phyloP scores from a whole-genome alignment of 2,113 vertebrate species.

The Urocitellus parryii region DNA sequence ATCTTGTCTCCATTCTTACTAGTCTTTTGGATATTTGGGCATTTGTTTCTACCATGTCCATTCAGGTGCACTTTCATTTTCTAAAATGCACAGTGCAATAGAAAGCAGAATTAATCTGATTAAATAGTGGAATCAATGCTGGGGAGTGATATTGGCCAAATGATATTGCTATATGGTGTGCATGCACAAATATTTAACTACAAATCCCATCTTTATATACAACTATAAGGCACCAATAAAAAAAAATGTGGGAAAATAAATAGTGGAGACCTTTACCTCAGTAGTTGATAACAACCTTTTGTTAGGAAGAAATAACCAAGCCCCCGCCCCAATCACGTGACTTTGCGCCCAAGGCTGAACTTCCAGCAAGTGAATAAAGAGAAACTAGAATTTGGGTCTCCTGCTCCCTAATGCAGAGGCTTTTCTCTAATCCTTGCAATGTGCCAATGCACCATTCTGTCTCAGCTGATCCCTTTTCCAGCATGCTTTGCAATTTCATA shows the following conservation, averaged over 20 bases:
- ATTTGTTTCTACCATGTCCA: background rate
- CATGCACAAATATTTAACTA: too few relatives aligned
- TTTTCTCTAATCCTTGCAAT: background rate
- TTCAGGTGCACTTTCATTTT: conserved; percentile 14
- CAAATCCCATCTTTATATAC: too few relatives aligned
- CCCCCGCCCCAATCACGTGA: conserved; percentile 40
- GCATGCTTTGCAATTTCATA: background rate
- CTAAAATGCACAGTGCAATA: background rate
- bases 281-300: conserved; percentile 22
- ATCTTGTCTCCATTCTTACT: background rate
- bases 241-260: background rate
- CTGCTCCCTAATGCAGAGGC: background rate
- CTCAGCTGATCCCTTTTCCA: background rate
- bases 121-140: conserved; percentile 47
- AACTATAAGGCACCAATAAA: too few relatives aligned
- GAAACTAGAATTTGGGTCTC: conserved; percentile 36
- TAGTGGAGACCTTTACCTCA: conserved; percentile 38
- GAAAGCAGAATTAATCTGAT: conserved; percentile 46
- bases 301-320: conserved; percentile 40
- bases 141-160: too few relatives aligned
- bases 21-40: background rate
- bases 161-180: too few relatives aligned
- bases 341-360: background rate
- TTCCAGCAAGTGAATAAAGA: background rate
- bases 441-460: background rate